Evolutionary conservation across 2,888 invertebrate species (phyloP).

Genomic region (Itoplectis maculator): DNA sequence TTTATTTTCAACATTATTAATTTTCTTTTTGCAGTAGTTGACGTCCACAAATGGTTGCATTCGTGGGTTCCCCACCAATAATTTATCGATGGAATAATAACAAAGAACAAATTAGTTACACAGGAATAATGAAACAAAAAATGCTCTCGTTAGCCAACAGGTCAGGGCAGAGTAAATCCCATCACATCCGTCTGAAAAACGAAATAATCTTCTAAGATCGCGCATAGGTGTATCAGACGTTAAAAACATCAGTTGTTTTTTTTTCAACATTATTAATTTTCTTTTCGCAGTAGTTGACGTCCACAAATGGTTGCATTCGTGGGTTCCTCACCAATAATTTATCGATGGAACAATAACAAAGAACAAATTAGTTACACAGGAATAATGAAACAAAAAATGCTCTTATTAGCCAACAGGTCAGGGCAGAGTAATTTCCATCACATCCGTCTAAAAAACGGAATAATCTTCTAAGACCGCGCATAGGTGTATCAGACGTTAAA

Average conservation of each 20-base stretch:
- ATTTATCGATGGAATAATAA: too few relatives aligned
- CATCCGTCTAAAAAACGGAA: not conserved
- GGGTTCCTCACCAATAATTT: not conserved
- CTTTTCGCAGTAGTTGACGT: not conserved
- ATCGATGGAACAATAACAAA: too few relatives aligned
- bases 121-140: too few relatives aligned
- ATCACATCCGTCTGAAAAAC: too few relatives aligned
- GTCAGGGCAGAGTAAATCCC: too few relatives aligned
- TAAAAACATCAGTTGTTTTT: not conserved
- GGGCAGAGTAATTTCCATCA: too few relatives aligned
- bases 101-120: too few relatives aligned
- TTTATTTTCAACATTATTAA: too few relatives aligned
- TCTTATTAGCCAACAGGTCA: too few relatives aligned
- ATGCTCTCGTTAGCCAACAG: too few relatives aligned
- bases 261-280: not conserved
- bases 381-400: too few relatives aligned
- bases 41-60: not conserved
- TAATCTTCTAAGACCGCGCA: constrained; percentile 5
- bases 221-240: not conserved
- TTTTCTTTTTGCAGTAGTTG: not conserved
- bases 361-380: too few relatives aligned
- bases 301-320: not conserved
- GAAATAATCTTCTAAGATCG: constrained; percentile 3
- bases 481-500: not conserved
- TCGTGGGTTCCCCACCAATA: not conserved